A percentile compares a stretch with the other conserved stretches of the same genome.
Evolutionary conservation across 2,888 invertebrate species (phyloP).

Genomic region (Cheilosia grossa): DNA sequence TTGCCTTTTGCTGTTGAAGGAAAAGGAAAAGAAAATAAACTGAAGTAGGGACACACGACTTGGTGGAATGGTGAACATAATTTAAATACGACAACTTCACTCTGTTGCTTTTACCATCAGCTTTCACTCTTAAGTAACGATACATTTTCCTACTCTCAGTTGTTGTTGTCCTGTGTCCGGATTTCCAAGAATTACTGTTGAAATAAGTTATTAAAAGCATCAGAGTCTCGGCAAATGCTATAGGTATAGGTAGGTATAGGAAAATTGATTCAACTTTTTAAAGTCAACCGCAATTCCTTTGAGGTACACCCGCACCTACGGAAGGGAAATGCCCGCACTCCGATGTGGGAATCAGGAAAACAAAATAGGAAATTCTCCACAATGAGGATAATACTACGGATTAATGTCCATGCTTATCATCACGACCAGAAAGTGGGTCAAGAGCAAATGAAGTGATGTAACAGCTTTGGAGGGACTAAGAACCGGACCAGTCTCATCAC

Average conservation of each 20-base stretch:
- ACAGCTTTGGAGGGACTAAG: conserved; percentile 37
- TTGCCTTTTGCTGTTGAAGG: conserved; percentile 11
- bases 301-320: no score
- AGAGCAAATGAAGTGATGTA: conserved; percentile 57
- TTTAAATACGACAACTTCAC: conserved; percentile 32
- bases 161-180: conserved; percentile 11
- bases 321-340: no score
- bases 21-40: conserved; percentile 24
- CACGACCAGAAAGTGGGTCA: conserved; percentile 57
- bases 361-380: no score
- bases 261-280: neutral
- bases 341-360: no score
- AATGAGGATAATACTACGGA: conserved; percentile 4
- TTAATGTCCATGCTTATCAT: conserved; percentile 55
- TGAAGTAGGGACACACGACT: conserved; percentile 6
- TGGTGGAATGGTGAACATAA: conserved; percentile 20
- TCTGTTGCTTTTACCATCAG: neutral
- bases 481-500: conserved; percentile 39
- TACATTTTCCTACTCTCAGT: neutral
- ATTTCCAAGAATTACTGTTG: conserved; percentile 23
- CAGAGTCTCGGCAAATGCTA: conserved; percentile 1
- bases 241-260: neutral
- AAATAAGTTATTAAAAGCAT: conserved; percentile 21
- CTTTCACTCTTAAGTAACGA: conserved; percentile 12
- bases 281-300: conserved; percentile 32